A percentile compares a stretch with the other conserved stretches of the same genome.
These are phyloP conservation scores for Oedothorax gibbosus DNA, from an alignment of 1,140 invertebrate species.

Conservation along the genomic window DNA sequence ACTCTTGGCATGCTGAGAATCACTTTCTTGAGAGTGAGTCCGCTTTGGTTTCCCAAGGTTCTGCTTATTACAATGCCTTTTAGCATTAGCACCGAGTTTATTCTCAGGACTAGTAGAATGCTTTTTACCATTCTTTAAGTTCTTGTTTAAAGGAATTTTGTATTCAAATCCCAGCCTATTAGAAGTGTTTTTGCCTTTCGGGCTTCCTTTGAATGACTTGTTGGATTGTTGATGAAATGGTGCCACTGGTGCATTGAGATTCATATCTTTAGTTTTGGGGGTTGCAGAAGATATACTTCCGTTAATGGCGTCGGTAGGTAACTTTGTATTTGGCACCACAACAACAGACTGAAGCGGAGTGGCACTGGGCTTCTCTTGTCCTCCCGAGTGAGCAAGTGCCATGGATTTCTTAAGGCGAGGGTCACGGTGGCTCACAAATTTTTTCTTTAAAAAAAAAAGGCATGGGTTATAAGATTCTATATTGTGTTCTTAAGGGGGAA, in stretches of 20 bases:
- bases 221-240: too few species aligned
- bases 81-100: background rate
- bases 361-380: background rate
- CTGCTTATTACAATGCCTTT: background rate
- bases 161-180: too few species aligned
- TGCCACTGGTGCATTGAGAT: background rate
- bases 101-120: background rate
- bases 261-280: background rate
- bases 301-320: background rate
- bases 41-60: too few species aligned
- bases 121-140: background rate
- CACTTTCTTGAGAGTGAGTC: too few species aligned
- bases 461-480: background rate
- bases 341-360: slow-evolving; percentile 44
- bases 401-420: slow-evolving; percentile 33
- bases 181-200: too few species aligned
- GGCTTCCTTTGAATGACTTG: too few species aligned
- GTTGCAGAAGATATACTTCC: too few species aligned
- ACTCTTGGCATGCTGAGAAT: too few species aligned
- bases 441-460: slow-evolving; percentile 9
- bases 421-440: slow-evolving; percentile 24
- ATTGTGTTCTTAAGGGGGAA: background rate
- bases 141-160: too few species aligned
- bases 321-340: slow-evolving; percentile 32
- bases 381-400: too few species aligned